Evolutionary conservation across 2,888 invertebrate genomes (phyloP), one percentile per base, ranked within the genome.

Genomic region (Luperina nickerlii): DNA sequence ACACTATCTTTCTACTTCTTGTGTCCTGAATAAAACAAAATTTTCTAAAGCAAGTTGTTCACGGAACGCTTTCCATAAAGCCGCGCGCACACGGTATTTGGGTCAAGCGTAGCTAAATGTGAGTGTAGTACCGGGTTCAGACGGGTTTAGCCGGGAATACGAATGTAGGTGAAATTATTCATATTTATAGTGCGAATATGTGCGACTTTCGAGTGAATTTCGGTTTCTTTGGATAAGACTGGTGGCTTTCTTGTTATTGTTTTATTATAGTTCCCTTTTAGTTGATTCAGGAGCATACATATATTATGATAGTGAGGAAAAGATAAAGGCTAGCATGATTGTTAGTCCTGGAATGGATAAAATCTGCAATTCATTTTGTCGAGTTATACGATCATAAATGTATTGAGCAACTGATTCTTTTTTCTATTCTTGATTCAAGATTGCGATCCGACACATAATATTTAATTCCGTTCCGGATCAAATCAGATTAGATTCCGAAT

Each of bases 61-160:
- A 66, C 72, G 48, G 76, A 71, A 57, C 72, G 57, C n/a, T 81
- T 80, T 76, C 70, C 67, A 71, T 84, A 83, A 84, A 84, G 81
- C 70, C 83, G 66, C 8, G 65, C 81, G 67, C 70, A 79, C 72
- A 63, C 84, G 81, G 81, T 80, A 84, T 84, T 74, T 84, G 70
- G 83, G 83, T 84, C 83, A 84, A 84, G 83, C 83, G 76, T 84
- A 81, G 84, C 84, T 84, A 84, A 84, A 84, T 67, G 73, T 63
- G 81, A 74, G 69, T 71, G 32, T 83, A 84, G 83, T 84, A 75
- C 84, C 84, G 83, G 84, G 83, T 84, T 84, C 83, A 84, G 38
- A 71, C 70, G 70, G 66, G 83, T 67, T 76, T 83, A 83, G 65
- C 24, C 24, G 45, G 51, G 51, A 70, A 38, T 32, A 57, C 62